These are phyloP conservation scores for Plemyria rubiginata DNA, from an alignment of 2,888 invertebrate species.

Conservation along the genomic window DNA sequence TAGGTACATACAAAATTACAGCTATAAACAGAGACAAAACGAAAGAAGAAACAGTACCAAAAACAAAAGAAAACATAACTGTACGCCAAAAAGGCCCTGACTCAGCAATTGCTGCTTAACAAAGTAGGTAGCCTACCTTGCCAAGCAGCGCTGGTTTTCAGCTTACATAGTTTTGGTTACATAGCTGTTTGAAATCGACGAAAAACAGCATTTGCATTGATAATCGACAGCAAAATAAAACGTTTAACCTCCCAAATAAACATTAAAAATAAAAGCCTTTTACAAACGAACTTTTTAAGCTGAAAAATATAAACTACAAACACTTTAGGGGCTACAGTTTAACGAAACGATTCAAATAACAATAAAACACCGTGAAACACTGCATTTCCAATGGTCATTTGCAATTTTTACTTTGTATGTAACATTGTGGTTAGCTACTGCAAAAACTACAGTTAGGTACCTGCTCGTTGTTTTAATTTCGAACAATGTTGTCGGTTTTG, in stretches of 20 bases:
- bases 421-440: conserved; percentile 31
- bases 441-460: conserved; percentile 26
- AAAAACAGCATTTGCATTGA: not conserved
- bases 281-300: conserved; percentile 19
- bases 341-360: conserved; percentile 37
- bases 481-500: conserved; percentile 15
- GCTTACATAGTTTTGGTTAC: too few relatives aligned
- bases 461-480: conserved; percentile 16
- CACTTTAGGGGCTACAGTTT: conserved; percentile 36
- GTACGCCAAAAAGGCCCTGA: too few relatives aligned
- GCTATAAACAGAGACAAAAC: too few relatives aligned
- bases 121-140: too few relatives aligned
- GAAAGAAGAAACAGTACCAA: too few relatives aligned
- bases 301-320: conserved; percentile 28
- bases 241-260: conserved; percentile 54
- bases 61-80: too few relatives aligned
- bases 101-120: too few relatives aligned
- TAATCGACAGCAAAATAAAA: conserved; percentile 16
- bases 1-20: too few relatives aligned
- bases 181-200: too few relatives aligned
- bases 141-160: too few relatives aligned
- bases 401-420: conserved; percentile 26
- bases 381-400: conserved; percentile 27
- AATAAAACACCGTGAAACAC: conserved; percentile 22
- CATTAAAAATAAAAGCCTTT: conserved; percentile 24